phyloP scores from a whole-genome alignment of 2,113 vertebrate genomes.

The Xiphophorus couchianus region DNA sequence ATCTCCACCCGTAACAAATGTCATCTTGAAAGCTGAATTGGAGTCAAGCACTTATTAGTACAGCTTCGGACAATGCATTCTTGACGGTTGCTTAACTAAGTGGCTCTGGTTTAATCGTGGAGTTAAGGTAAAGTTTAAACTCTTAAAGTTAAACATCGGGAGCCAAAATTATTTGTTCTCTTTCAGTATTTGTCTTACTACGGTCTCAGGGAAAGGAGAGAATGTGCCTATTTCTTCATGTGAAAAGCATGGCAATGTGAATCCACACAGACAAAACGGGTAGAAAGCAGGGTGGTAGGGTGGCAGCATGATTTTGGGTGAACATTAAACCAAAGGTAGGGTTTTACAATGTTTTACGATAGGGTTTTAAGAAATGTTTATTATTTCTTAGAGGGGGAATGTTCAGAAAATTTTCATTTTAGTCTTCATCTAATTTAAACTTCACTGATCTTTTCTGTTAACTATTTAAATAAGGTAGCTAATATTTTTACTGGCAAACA shows the following conservation, averaged over 20 bases:
- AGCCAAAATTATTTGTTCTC: not conserved
- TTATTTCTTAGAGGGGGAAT: too few species aligned
- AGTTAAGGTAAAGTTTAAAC: constrained; percentile 18
- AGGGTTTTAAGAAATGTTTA: too few species aligned
- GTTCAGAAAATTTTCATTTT: too few species aligned
- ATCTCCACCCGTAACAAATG: constrained; percentile 63
- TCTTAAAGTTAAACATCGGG: not conserved
- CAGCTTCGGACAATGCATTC: constrained; percentile 25
- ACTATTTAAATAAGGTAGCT: too few species aligned
- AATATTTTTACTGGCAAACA: too few species aligned
- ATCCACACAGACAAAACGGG: too few species aligned
- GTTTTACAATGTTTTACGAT: too few species aligned
- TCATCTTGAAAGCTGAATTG: constrained; percentile 64
- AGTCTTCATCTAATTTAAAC: too few species aligned
- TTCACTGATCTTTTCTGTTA: too few species aligned
- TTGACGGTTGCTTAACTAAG: constrained; percentile 21
- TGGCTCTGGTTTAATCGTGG: constrained; percentile 22
- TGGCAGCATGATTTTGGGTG: not conserved
- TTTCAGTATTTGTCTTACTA: not conserved
- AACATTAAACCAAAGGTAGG: not conserved
- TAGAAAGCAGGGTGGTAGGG: too few species aligned
- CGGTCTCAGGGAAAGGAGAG: not conserved
- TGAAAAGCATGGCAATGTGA: not conserved
- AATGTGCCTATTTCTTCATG: not conserved
- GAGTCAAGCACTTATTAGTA: constrained; percentile 43